Evolutionary conservation across 2,888 invertebrate species (phyloP).

Genomic region (Phyto melanocephala): DNA sequence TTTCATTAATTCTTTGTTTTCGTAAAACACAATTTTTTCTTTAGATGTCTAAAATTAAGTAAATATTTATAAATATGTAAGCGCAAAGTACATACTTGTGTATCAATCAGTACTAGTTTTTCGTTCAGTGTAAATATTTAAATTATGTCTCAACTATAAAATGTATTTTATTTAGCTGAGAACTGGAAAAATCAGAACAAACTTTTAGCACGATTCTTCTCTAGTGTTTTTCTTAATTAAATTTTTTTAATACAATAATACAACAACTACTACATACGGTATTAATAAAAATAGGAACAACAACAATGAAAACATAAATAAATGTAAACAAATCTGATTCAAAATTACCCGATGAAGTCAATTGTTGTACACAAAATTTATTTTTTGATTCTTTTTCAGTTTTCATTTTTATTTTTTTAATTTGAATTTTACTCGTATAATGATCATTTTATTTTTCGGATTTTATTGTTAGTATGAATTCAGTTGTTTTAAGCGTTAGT

Average conservation of each 20-base stretch:
- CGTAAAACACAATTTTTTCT: too few relatives aligned
- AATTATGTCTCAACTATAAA: slow-evolving; percentile 37
- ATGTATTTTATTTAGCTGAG: slow-evolving; percentile 39
- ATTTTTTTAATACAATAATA: slow-evolving; percentile 59
- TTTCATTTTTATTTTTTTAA: slow-evolving; percentile 21
- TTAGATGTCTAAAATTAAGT: neutral
- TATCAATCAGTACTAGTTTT: too few relatives aligned
- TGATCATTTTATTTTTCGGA: slow-evolving; percentile 45
- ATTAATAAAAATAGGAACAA: slow-evolving; percentile 11
- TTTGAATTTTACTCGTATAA: slow-evolving; percentile 52
- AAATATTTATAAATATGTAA: too few relatives aligned
- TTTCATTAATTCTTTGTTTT: too few relatives aligned
- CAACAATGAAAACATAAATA: slow-evolving; percentile 21
- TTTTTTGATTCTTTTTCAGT: slow-evolving; percentile 55
- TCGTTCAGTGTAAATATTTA: slow-evolving; percentile 54
- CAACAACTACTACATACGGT: slow-evolving; percentile 27
- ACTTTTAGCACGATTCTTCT: slow-evolving; percentile 59
- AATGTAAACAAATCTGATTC: slow-evolving; percentile 76
- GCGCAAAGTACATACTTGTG: too few relatives aligned
- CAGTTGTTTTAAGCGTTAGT: slow-evolving; percentile 62
- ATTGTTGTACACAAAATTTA: slow-evolving; percentile 71
- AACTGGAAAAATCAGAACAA: slow-evolving; percentile 54
- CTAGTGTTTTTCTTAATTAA: slow-evolving; percentile 47
- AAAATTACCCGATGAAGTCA: slow-evolving; percentile 74
- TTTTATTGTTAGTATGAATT: slow-evolving; percentile 62